Evolutionary conservation across 2,888 invertebrate species (phyloP).

Genomic region (Endomychus coccineus): DNA sequence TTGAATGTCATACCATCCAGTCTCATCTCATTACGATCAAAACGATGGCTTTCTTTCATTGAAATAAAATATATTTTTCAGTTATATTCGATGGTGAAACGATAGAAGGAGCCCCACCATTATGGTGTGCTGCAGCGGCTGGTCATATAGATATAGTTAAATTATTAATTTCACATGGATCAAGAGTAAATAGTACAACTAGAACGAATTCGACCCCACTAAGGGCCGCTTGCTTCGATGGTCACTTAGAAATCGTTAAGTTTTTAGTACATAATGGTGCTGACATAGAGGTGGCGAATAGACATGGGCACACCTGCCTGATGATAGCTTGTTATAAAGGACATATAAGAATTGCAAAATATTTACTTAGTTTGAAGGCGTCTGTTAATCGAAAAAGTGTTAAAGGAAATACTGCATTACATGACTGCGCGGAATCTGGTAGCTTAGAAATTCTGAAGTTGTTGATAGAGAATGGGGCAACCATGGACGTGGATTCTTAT

Average conservation of each 20-base stretch:
- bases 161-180: constrained; percentile 75
- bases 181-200: constrained; percentile 90
- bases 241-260: constrained; percentile 89
- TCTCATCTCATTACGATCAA: too few species aligned
- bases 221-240: constrained; percentile 94
- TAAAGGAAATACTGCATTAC: constrained; percentile 92
- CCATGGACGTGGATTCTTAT: constrained; percentile 90
- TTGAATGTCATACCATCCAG: too few species aligned
- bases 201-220: constrained; percentile 91
- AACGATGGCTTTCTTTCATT: too few species aligned
- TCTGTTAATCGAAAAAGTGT: constrained; percentile 89
- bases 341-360: constrained; percentile 84
- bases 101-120: constrained; percentile 91
- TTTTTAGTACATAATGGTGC: constrained; percentile 87
- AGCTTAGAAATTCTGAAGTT: constrained; percentile 87
- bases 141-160: constrained; percentile 84
- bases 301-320: constrained; percentile 92
- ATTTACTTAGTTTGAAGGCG: constrained; percentile 76
- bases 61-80: constrained; percentile 41
- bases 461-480: constrained; percentile 78
- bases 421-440: constrained; percentile 96
- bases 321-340: constrained; percentile 99
- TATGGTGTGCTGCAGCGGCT: constrained; percentile 97
- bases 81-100: constrained; percentile 97
- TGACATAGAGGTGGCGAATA: constrained; percentile 93